Base-by-base conservation (phyloP, 2,888 invertebrate genomes). In the Cheilosia vulpina region DNA sequence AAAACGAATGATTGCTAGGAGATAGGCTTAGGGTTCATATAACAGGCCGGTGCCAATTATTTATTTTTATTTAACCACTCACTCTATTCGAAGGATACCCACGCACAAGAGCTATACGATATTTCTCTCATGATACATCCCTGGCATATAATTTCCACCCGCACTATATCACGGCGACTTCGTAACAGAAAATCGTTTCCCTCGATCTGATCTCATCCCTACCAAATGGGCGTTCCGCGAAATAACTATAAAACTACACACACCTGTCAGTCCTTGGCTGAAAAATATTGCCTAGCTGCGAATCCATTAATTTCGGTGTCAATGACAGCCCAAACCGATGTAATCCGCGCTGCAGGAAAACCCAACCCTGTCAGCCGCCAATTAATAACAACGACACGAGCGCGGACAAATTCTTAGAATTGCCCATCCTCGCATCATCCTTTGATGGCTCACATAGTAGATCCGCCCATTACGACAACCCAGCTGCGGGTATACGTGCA, bases 381-480 rank as follows among this genome's bases (percentile, higher is more conserved):
- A 76, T 68, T 68, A 76, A 68, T 53, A 50, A 53, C 34, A 34
- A 60, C 34, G 27, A 21, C 52, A 41, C 31, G 52, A 17, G 71
- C 38, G 11, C 17, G 24, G 7, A 31, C 11, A 19, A 60, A 38
- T 79, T 73, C 73, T 31, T 43, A 50, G 66, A 73, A 79, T 38
- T 73, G 45, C 55, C 73, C 79, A 72, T 72, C 60, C 50, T 60
- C 24, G 17, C 53, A 57, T 45, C 58, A 41, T 58, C 58, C 58
- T 71, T 71, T 71, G 71, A 71, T 71, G 47, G 50, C 71, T 47
- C 21, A 71, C 38, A 24, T 24, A 34, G 68, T 38, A 45, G 58
- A 58, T 58, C 58, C 47, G 58, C 47, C 4, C 24, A 50, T 38
- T 47, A 55, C 43, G 47, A 71, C 58, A 55, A 31, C 19, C 11